A percentile compares a stretch with the other conserved stretches of the same genome.
Evolutionary conservation across 2,888 invertebrate species (phyloP).

Genomic region (Drosophila dives): DNA sequence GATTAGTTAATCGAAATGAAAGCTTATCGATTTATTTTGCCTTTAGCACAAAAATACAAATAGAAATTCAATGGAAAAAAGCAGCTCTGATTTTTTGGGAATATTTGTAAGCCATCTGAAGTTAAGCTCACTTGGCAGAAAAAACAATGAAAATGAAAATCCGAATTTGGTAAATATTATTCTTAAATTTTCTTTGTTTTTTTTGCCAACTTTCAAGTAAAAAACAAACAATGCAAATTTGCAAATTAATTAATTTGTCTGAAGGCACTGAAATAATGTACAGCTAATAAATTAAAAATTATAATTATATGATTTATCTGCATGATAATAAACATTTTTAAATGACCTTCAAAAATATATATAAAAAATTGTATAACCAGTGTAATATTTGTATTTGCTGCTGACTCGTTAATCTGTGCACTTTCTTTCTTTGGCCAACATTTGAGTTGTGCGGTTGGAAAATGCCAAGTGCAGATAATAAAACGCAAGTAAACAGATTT

Average conservation of each 20-base stretch:
- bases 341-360: background rate
- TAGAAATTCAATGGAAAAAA: background rate
- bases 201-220: background rate
- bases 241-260: no score
- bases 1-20: background rate
- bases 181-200: background rate
- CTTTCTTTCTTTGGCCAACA: background rate
- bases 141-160: background rate
- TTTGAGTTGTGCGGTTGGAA: conserved; percentile 1
- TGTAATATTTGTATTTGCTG: background rate
- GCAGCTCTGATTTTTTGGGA: no score
- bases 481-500: conserved; percentile 37
- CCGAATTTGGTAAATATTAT: background rate
- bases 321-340: background rate
- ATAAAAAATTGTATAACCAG: background rate
- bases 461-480: conserved; percentile 36
- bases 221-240: background rate
- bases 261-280: no score
- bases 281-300: background rate
- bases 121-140: background rate
- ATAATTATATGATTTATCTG: background rate
- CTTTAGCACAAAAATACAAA: background rate
- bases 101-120: background rate
- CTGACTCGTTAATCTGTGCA: conserved; percentile 1
- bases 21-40: background rate